A percentile compares a stretch with the other conserved stretches of the same genome.
Evolutionary conservation across 2,888 invertebrate species (phyloP).

Genomic region (Cerceris ruficornis): DNA sequence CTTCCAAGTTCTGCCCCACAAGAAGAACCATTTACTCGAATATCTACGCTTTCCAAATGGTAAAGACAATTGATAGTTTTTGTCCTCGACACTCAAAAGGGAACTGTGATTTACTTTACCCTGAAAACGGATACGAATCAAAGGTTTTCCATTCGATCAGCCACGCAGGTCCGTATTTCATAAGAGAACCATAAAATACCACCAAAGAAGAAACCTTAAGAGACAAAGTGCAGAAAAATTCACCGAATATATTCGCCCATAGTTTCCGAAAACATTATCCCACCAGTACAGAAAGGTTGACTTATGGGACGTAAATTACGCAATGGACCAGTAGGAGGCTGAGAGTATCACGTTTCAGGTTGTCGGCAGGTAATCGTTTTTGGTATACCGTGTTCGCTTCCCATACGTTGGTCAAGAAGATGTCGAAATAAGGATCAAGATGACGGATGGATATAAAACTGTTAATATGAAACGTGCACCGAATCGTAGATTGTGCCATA

Average conservation of each 20-base stretch:
- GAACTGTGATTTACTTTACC: too few species aligned
- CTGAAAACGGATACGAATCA: too few species aligned
- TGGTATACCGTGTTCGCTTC: constrained; percentile 54
- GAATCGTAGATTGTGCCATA: constrained; percentile 29
- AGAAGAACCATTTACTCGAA: too few species aligned
- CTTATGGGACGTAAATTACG: constrained; percentile 64
- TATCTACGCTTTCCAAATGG: too few species aligned
- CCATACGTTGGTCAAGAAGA: constrained; percentile 56
- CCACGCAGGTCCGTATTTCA: background rate
- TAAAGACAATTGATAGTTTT: too few species aligned
- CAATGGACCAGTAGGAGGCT: constrained; percentile 63
- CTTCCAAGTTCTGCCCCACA: too few species aligned
- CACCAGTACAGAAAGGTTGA: constrained; percentile 33
- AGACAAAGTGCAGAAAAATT: background rate
- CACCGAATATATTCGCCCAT: constrained; percentile 8
- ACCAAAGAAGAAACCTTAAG: background rate
- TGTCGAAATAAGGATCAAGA: constrained; percentile 54
- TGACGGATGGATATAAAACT: constrained; percentile 41
- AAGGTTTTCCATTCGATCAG: background rate
- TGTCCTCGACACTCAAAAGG: too few species aligned
- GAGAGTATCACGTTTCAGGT: constrained; percentile 61
- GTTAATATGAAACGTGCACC: constrained; percentile 27
- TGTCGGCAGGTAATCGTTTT: constrained; percentile 66
- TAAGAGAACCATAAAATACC: constrained; percentile 12
- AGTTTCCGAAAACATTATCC: constrained; percentile 35